A percentile compares a stretch with the other conserved stretches of the same genome.
Conservation (phyloP, 2,888 invertebrate genomes). For the Caenorhabditis sp. region DNA sequence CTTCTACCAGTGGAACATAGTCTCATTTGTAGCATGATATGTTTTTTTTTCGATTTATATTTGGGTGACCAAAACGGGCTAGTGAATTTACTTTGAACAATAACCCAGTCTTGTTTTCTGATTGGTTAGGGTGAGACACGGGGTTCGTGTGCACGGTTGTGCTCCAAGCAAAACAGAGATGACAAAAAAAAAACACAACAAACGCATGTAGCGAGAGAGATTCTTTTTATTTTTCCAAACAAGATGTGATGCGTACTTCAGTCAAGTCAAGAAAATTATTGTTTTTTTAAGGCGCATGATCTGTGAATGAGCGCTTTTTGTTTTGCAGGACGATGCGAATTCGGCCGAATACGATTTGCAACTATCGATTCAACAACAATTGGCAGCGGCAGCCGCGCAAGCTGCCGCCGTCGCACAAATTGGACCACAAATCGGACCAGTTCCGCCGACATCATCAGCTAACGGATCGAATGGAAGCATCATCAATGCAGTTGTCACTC, state of each 20-base stretch:
- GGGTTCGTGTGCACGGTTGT: conserved; percentile 20
- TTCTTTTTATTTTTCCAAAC: background rate
- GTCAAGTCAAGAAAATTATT: background rate
- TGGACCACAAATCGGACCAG: conserved; percentile 35
- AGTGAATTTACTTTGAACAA: no score
- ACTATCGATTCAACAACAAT: conserved; percentile 50
- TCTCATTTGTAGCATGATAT: no score
- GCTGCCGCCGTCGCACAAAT: conserved; percentile 23
- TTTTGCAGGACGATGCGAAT: conserved; percentile 44
- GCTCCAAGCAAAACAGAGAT: no score
- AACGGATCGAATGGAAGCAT: background rate
- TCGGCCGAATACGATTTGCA: conserved; percentile 47
- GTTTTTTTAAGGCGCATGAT: conserved; percentile 38
- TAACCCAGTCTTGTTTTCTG: no score
- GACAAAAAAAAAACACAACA: no score
- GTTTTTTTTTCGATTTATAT: no score
- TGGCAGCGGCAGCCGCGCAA: conserved; percentile 30
- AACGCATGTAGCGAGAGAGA: no score
- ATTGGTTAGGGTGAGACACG: no score
- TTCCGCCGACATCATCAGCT: background rate
- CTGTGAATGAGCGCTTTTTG: conserved; percentile 49
- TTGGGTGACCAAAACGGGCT: no score
- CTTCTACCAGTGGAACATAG: no score
- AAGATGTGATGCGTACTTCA: background rate
- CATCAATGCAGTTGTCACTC: conserved; percentile 21